Percentiles rank a stretch among this genome's conserved stretches.
These are phyloP conservation scores for Danaus chrysippus DNA, from an alignment of 2,888 invertebrate species.

Conservation along the genomic window DNA sequence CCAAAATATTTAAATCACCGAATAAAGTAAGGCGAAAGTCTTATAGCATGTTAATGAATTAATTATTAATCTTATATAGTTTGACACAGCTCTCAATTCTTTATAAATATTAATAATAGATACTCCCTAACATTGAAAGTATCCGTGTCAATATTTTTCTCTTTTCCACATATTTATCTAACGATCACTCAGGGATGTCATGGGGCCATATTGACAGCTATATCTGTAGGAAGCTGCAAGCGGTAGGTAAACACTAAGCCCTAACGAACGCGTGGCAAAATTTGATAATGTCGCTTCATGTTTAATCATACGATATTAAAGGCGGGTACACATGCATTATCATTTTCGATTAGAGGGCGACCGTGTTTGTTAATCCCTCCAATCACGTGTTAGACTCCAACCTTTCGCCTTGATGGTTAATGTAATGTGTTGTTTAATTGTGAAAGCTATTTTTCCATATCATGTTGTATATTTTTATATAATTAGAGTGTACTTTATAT, in stretches of 20 bases:
- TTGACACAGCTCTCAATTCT: no score
- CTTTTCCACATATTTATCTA: slow-evolving; percentile 49
- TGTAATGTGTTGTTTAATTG: neutral
- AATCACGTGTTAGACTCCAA: slow-evolving; percentile 6
- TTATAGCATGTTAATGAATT: no score
- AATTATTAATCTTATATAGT: no score
- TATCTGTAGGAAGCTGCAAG: slow-evolving; percentile 61
- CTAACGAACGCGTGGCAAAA: slow-evolving; percentile 75
- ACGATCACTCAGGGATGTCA: slow-evolving; percentile 65
- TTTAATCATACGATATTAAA: slow-evolving; percentile 66
- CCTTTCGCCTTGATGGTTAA: slow-evolving; percentile 6
- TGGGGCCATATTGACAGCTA: slow-evolving; percentile 68
- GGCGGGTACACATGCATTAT: slow-evolving; percentile 48
- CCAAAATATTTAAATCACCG: no score
- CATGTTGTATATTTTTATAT: no score
- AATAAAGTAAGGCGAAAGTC: no score
- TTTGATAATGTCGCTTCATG: slow-evolving; percentile 75
- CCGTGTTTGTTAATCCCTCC: slow-evolving; percentile 41
- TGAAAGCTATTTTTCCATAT: no score
- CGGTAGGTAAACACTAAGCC: slow-evolving; percentile 69
- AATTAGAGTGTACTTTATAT: no score
- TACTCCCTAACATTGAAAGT: neutral
- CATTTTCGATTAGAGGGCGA: slow-evolving; percentile 59
- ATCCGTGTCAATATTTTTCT: slow-evolving; percentile 4
- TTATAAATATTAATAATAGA: neutral